Conservation (phyloP, 2,113 vertebrate genomes). For the human (Homo sapiens) region DNA sequence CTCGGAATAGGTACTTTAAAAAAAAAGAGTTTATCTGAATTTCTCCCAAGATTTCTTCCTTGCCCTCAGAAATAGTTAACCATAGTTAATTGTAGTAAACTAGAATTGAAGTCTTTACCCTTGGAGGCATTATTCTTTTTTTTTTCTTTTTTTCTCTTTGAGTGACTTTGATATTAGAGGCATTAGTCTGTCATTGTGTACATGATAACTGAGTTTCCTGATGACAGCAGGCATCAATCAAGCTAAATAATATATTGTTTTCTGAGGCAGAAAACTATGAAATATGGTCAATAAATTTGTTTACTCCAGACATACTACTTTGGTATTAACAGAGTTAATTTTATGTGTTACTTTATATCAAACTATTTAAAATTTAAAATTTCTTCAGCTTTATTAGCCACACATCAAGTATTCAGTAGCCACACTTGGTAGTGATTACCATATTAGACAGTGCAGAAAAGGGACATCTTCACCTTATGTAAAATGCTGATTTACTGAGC, state of each 20-base stretch:
- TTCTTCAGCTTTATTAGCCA: neutral
- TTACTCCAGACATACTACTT: neutral
- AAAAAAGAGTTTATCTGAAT: neutral
- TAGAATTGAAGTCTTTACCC: neutral
- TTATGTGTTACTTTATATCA: constrained; percentile 17
- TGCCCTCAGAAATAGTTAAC: neutral
- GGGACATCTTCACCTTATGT: no score
- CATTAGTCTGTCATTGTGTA: neutral
- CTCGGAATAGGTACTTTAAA: neutral
- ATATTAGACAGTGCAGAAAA: neutral
- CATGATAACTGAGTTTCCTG: neutral
- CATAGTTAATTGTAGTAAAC: neutral
- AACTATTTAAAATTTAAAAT: constrained; percentile 22
- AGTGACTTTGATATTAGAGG: neutral
- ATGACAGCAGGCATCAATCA: neutral
- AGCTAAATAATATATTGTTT: neutral
- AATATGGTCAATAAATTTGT: neutral
- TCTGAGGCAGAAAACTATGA: neutral
- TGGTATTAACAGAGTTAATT: neutral
- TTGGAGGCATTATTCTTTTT: neutral
- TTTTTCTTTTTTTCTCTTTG: no score
- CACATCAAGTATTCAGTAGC: neutral
- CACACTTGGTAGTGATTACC: neutral
- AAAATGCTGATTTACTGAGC: no score
- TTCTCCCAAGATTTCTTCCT: neutral